Conservation (phyloP, 2,113 vertebrate species). For the Falco punctatus region DNA sequence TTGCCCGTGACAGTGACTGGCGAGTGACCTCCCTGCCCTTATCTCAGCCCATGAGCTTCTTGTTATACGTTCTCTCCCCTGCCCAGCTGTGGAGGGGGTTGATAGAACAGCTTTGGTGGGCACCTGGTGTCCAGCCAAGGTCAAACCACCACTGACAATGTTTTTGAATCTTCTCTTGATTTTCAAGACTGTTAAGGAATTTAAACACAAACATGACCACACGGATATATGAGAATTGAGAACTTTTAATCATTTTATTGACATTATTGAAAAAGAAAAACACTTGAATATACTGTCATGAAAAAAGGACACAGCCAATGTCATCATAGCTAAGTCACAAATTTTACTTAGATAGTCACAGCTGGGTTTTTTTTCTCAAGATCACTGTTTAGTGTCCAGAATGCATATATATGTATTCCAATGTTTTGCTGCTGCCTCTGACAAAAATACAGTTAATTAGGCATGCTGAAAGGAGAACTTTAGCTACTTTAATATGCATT, state of each 20-base stretch:
- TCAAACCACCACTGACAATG: background rate
- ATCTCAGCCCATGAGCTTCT: too few species aligned
- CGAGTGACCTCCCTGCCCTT: too few species aligned
- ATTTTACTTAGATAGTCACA: background rate
- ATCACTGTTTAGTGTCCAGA: background rate
- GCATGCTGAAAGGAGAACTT: conserved; percentile 40
- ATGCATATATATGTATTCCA: background rate
- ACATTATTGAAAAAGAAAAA: background rate
- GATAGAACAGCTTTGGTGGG: too few species aligned
- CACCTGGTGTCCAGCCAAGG: too few species aligned
- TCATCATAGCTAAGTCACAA: background rate
- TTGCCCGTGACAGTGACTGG: too few species aligned
- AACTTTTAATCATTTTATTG: background rate
- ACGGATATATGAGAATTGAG: background rate
- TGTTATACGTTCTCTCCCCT: too few species aligned
- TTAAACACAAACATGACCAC: background rate
- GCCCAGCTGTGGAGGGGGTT: too few species aligned
- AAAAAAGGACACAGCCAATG: background rate
- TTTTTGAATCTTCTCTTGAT: background rate
- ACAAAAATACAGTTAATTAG: conserved; percentile 44
- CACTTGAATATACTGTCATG: background rate
- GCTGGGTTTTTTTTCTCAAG: background rate
- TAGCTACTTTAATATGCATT: conserved; percentile 63
- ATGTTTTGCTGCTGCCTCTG: background rate
- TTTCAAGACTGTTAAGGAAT: background rate